phyloP scores from a whole-genome alignment of 2,797 vertebrate species.

The Numenius phaeopus region DNA sequence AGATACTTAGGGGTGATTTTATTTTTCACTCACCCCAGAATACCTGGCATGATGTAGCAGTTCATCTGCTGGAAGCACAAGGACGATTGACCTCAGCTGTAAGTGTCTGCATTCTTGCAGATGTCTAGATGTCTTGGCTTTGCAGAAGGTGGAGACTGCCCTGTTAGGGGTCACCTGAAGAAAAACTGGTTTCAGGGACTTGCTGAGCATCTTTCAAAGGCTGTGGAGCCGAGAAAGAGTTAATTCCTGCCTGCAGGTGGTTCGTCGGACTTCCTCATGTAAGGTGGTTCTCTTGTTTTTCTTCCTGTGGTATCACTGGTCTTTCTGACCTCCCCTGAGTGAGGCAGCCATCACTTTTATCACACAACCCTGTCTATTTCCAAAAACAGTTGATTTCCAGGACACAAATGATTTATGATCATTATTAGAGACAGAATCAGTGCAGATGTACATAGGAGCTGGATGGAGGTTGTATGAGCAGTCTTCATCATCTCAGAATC shows the following conservation, averaged over 20 bases:
- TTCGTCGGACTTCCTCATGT: background rate
- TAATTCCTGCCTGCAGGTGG: background rate
- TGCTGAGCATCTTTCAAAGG: background rate
- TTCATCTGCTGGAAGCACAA: background rate
- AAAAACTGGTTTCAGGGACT: background rate
- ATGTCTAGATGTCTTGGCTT: background rate
- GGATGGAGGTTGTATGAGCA: background rate
- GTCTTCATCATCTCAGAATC: background rate
- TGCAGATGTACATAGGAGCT: background rate
- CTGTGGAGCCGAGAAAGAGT: background rate
- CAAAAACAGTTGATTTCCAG: background rate
- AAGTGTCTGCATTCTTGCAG: background rate
- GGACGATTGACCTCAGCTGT: background rate
- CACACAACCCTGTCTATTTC: background rate
- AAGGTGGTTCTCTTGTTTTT: background rate
- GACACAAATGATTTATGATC: background rate
- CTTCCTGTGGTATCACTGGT: background rate
- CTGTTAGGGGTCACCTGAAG: background rate
- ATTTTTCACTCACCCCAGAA: background rate
- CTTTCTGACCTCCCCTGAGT: background rate
- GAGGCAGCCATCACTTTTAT: background rate
- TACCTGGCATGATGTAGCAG: background rate
- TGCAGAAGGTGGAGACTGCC: background rate
- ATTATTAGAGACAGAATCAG: background rate
- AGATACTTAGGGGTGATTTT: background rate